Evolutionary conservation across 1,140 invertebrate species (phyloP).

Genomic region (Euschistus heros): DNA sequence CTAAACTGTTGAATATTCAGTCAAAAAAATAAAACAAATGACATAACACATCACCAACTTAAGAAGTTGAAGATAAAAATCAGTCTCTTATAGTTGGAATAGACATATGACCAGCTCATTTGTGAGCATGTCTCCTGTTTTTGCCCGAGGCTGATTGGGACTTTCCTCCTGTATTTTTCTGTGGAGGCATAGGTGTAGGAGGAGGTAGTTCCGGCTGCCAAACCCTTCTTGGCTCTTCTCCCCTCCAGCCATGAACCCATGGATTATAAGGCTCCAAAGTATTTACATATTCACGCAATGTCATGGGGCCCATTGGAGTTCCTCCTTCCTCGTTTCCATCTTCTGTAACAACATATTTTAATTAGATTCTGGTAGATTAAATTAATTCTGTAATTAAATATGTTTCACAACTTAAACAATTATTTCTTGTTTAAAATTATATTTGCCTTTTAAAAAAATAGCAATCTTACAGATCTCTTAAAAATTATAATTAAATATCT

Average conservation of each 20-base stretch:
- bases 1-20: too few species aligned
- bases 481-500: too few species aligned
- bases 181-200: neutral
- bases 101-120: neutral
- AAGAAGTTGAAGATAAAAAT: too few species aligned
- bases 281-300: conserved; percentile 30
- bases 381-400: too few species aligned
- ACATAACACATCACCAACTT: too few species aligned
- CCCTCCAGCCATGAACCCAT: conserved; percentile 30
- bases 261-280: conserved; percentile 31
- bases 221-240: conserved; percentile 26
- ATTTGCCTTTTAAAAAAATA: too few species aligned
- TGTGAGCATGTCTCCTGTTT: neutral
- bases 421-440: too few species aligned
- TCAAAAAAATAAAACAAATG: too few species aligned
- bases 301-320: conserved; percentile 27
- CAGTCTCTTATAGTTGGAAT: too few species aligned
- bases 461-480: too few species aligned
- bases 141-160: neutral
- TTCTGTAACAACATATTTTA: conserved; percentile 17
- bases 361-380: too few species aligned
- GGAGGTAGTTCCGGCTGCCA: neutral
- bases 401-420: too few species aligned
- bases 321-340: conserved; percentile 4
- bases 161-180: neutral